These are phyloP conservation scores for Hormiphora californensis DNA, from an alignment of 37 sponge, comb jelly and placozoan species.

Conservation along the genomic window DNA sequence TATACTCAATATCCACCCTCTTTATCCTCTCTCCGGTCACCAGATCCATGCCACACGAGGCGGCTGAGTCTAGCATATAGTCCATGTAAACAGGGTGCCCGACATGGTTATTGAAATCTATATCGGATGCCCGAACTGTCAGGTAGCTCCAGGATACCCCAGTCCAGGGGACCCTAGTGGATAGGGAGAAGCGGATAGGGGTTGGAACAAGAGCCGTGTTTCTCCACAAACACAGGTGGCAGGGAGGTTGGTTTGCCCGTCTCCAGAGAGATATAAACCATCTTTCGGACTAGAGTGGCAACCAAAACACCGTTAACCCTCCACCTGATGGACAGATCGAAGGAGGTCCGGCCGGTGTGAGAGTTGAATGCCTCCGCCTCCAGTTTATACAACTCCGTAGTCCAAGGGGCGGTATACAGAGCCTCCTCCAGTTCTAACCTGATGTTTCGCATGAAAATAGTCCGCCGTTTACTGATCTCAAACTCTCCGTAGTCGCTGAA, in stretches of 20 bases:
- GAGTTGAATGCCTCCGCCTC: constrained; percentile 15
- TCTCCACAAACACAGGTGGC: background rate
- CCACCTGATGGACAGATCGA: constrained; percentile 33
- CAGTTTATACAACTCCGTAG: background rate
- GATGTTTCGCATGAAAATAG: constrained; percentile 45
- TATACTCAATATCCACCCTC: too few species aligned
- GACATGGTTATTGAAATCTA: constrained; percentile 49
- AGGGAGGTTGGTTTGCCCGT: constrained; percentile 3
- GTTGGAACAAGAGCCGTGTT: background rate
- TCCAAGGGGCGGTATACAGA: background rate
- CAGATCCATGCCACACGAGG: too few species aligned
- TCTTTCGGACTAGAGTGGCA: constrained; percentile 28
- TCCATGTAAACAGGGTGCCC: constrained; percentile 53
- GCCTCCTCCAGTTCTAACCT: background rate
- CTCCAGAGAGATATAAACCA: constrained; percentile 5
- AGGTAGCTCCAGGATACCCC: background rate
- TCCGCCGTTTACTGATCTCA: background rate
- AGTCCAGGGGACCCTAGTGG: background rate
- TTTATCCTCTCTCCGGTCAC: too few species aligned
- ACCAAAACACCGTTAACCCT: background rate
- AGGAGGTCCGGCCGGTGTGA: constrained; percentile 39
- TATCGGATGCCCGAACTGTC: constrained; percentile 20
- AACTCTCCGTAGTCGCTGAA: background rate
- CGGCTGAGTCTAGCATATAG: constrained; percentile 48
- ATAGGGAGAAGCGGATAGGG: background rate